Conservation (phyloP, 2,888 invertebrate genomes). For the Gryllus longicercus region DNA sequence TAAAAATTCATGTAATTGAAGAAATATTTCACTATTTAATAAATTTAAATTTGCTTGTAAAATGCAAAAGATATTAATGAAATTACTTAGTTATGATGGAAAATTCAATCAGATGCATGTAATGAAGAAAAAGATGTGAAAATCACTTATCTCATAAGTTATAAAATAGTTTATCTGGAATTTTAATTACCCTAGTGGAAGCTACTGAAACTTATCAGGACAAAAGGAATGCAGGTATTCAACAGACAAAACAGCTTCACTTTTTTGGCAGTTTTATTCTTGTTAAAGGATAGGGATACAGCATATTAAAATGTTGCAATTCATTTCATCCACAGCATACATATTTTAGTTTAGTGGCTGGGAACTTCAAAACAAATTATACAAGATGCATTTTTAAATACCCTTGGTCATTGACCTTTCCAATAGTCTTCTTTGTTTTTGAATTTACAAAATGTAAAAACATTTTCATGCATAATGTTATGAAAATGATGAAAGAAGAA, state of each 20-base stretch:
- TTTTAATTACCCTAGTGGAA: no score
- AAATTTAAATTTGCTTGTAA: no score
- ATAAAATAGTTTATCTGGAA: no score
- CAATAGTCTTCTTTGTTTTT: not conserved
- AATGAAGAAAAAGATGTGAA: no score
- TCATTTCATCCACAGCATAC: not conserved
- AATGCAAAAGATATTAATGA: no score
- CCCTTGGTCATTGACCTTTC: conserved; percentile 5
- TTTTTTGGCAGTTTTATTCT: conserved; percentile 2
- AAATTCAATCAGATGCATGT: no score
- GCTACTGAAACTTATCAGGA: no score
- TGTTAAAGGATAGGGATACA: conserved; percentile 1
- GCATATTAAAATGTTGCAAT: conserved; percentile 3
- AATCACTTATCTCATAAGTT: no score
- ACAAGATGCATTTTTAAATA: conserved; percentile 7
- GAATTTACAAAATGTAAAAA: conserved; percentile 17
- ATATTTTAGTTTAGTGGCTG: not conserved
- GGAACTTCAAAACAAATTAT: not conserved
- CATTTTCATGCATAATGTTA: conserved; percentile 5
- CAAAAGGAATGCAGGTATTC: not conserved
- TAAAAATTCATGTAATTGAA: no score
- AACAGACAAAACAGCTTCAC: not conserved
- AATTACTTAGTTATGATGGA: no score
- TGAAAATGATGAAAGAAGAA: conserved; percentile 8
- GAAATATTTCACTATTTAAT: no score